phyloP scores from a whole-genome alignment of 1,140 invertebrate genomes.

The Oncopodura yosiiana region DNA sequence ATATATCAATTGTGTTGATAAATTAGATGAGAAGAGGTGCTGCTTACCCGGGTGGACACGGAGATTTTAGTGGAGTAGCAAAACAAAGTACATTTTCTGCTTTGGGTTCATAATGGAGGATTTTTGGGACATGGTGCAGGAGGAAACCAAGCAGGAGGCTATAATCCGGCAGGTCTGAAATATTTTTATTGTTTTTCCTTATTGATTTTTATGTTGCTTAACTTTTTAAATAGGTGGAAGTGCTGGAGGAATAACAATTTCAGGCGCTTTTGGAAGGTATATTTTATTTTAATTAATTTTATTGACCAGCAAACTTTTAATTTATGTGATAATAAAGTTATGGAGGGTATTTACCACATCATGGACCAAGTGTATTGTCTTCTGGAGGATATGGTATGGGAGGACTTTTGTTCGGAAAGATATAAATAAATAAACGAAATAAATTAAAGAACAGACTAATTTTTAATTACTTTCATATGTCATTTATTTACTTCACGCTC shows the following conservation, averaged over 20 bases:
- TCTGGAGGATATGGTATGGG: constrained; percentile 25
- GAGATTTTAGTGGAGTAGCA: constrained; percentile 28
- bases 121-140: constrained; percentile 6
- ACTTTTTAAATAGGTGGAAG: too few relatives aligned
- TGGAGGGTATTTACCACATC: constrained; percentile 21
- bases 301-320: too few relatives aligned
- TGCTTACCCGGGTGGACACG: constrained; percentile 20
- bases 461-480: too few relatives aligned
- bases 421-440: too few relatives aligned
- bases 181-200: too few relatives aligned
- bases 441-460: too few relatives aligned
- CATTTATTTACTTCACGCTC: too few relatives aligned
- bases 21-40: constrained; percentile 21
- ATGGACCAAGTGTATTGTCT: constrained; percentile 11
- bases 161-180: constrained; percentile 9
- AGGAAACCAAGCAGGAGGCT: constrained; percentile 12
- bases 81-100: constrained; percentile 22
- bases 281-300: too few relatives aligned
- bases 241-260: constrained; percentile 22
- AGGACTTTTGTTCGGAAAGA: constrained; percentile 26
- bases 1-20: too few relatives aligned
- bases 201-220: too few relatives aligned
- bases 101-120: constrained; percentile 21
- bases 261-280: constrained; percentile 19
- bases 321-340: too few relatives aligned